Percentiles rank a stretch among this genome's conserved stretches.
phyloP scores from a whole-genome alignment of 2,888 invertebrate genomes.

The Oxytorus armatus region DNA sequence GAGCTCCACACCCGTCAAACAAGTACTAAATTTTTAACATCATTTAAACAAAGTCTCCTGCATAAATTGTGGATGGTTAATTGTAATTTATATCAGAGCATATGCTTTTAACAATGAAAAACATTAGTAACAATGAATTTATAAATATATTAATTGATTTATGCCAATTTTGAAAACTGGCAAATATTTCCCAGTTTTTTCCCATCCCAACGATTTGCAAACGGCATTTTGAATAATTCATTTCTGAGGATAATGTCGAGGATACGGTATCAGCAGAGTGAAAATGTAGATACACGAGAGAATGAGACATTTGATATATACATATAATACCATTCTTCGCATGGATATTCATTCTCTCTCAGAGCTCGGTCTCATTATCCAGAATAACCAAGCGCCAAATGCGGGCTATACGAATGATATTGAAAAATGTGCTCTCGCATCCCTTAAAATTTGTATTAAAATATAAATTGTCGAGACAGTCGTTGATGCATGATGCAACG shows the following conservation, averaged over 20 bases:
- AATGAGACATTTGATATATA: not conserved
- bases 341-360: not conserved
- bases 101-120: too few species aligned
- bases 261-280: conserved; percentile 4
- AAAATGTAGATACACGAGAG: not conserved
- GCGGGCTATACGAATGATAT: conserved; percentile 27
- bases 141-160: too few species aligned
- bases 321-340: conserved; percentile 29
- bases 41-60: too few species aligned
- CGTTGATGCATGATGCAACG: not conserved
- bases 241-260: conserved; percentile 18
- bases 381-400: conserved; percentile 30
- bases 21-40: too few species aligned
- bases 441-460: not conserved
- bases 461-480: conserved; percentile 2
- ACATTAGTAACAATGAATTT: too few species aligned
- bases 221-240: conserved; percentile 45
- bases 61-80: too few species aligned
- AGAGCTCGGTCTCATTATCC: conserved; percentile 40
- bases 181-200: too few species aligned
- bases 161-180: too few species aligned
- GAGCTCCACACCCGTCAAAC: too few species aligned
- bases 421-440: conserved; percentile 16
- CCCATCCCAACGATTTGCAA: conserved; percentile 5
- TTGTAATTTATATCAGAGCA: too few species aligned